Evolutionary conservation across 2,113 vertebrate genomes (phyloP).

Genomic region (Agelaius tricolor): DNA sequence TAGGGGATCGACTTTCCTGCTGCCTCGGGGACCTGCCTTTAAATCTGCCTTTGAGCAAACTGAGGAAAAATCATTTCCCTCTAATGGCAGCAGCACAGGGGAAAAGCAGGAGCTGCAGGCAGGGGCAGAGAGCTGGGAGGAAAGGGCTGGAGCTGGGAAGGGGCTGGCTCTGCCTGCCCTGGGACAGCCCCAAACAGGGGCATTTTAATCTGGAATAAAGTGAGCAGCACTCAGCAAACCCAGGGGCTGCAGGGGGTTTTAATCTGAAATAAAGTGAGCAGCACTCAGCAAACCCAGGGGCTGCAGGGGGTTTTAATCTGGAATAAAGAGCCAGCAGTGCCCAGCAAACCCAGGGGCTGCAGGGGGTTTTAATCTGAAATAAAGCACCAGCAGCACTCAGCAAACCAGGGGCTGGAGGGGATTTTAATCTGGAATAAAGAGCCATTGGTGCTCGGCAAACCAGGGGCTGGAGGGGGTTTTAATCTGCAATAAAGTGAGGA

Average conservation of each 20-base stretch:
- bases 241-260: no score
- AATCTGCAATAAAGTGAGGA: no score
- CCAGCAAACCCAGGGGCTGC: no score
- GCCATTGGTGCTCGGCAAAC: neutral
- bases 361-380: no score
- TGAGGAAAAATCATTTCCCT: conserved; percentile 81
- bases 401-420: neutral
- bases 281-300: no score
- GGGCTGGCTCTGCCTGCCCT: neutral
- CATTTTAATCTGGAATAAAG: no score
- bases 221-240: no score
- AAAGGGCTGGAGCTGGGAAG: neutral
- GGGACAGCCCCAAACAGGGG: conserved; percentile 18
- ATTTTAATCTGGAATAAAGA: conserved; percentile 69
- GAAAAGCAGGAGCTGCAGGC: conserved; percentile 61
- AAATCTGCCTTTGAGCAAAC: conserved; percentile 84
- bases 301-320: no score
- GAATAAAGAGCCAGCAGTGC: no score
- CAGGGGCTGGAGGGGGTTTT: neutral
- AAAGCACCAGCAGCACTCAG: no score
- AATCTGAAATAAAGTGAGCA: no score
- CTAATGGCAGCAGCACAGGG: conserved; percentile 75
- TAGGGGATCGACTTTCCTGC: conserved; percentile 80
- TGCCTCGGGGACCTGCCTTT: conserved; percentile 82
- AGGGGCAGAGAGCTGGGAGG: conserved; percentile 57